A percentile compares a stretch with the other conserved stretches of the same genome.
Conservation (phyloP, 2,797 vertebrate species). For the Stomatorhinus walkeri region DNA sequence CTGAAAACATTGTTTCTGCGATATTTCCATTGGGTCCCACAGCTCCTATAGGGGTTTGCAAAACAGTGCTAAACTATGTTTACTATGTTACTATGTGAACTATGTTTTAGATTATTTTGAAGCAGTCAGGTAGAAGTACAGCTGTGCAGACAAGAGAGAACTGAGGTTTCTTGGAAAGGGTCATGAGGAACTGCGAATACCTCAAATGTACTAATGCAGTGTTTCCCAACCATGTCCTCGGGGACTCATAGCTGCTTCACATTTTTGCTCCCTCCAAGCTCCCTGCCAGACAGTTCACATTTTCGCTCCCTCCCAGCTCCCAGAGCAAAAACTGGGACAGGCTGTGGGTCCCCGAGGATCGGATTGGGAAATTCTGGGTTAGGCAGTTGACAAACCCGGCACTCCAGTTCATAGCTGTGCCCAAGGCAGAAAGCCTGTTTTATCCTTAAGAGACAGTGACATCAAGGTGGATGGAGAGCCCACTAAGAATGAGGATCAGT, state of each 20-base stretch:
- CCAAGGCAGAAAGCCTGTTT: background rate
- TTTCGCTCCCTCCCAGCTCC: background rate
- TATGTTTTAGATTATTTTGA: background rate
- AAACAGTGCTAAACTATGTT: background rate
- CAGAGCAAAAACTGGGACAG: background rate
- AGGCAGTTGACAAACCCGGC: background rate
- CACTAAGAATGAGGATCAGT: background rate
- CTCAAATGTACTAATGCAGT: background rate
- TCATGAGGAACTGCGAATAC: background rate
- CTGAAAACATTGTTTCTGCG: background rate
- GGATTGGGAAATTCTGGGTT: background rate
- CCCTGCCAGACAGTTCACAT: background rate
- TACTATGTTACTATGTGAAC: background rate
- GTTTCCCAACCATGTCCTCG: background rate
- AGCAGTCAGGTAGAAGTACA: background rate
- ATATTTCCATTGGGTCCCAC: background rate
- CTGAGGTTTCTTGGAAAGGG: background rate
- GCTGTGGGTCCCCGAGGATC: background rate
- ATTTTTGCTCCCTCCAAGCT: background rate
- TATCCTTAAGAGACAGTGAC: background rate
- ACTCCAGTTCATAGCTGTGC: background rate
- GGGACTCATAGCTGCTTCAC: background rate
- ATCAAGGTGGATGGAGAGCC: background rate
- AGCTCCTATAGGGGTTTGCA: background rate
- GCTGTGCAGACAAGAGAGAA: background rate